Evolutionary conservation across 2,888 invertebrate genomes (phyloP), one percentile per base, ranked within the genome.

Genomic region (Galerucella calmariensis): DNA sequence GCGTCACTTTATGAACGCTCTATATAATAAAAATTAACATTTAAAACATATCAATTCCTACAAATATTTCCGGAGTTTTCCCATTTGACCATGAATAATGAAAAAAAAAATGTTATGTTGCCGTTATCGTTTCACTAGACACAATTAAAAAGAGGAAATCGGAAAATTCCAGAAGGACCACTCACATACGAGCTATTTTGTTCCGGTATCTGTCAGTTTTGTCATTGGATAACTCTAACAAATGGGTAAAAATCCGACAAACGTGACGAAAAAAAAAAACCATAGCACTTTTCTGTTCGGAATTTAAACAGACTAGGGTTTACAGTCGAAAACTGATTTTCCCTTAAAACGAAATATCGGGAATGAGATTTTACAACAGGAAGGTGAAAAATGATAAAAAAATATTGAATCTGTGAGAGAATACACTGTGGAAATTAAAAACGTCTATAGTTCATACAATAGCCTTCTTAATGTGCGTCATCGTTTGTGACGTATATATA

Each of bases 301-400:
- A 10, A 56, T 56, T 56, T 20, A 0, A 56, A 16, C 56, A 16
- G 16, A 56, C 8, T 14, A 51, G 16, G 20, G 16, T 8, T 56
- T 56, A 20, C 16, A 20, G 56, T 56, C 10, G 56, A 56, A 56
- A 56, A 56, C 20, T 65, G 63, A 69, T 69, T 69, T 69, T 69
- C 20, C 6, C 24, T 35, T 44, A 14, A 56, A 20, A 20, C 3
- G 56, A 16, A 56, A 56, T 56, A 20, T 41, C 20, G 63, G 8
- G 20, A 41, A 61, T 14, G 61, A 14, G 12, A 24, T 59, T 61
- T 14, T 41, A 8, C 35, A 41, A 8, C 35, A 6, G 8, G 8
- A 41, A 41, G 8, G 35, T 41, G 6, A 41, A 41, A 41, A 41
- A 41, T 8, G 8, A 41, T 41, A 41, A 9, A 41, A 41, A 9